These are phyloP conservation scores for Sphecodes monilicornis DNA, from an alignment of 2,888 invertebrate genomes.

Conservation along the genomic window DNA sequence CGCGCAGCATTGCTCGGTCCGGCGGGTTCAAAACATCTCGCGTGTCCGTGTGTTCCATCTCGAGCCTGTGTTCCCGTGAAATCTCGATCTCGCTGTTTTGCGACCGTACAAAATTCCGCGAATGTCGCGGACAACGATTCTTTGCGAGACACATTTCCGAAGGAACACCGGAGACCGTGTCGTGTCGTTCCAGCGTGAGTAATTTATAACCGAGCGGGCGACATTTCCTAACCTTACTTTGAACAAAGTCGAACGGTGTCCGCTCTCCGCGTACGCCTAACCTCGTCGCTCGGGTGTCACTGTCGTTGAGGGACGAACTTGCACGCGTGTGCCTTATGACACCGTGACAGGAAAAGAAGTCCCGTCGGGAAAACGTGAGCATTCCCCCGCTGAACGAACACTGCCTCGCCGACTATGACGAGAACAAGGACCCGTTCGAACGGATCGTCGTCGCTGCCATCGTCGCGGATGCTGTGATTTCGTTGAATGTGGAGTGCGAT, in stretches of 20 bases:
- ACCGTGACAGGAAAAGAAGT: conserved; percentile 18
- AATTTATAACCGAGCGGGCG: not conserved
- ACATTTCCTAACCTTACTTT: conserved; percentile 48
- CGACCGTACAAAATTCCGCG: conserved; percentile 31
- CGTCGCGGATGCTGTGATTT: conserved; percentile 59
- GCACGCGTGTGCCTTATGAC: conserved; percentile 27
- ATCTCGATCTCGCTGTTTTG: not conserved
- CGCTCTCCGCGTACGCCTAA: conserved; percentile 31
- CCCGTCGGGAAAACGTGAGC: conserved; percentile 15
- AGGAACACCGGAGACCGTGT: not conserved
- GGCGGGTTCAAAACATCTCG: conserved; percentile 45
- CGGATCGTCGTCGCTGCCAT: conserved; percentile 57
- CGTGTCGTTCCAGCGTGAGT: conserved; percentile 21
- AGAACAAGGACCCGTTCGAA: conserved; percentile 70
- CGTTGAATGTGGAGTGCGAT: conserved; percentile 84
- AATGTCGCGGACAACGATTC: conserved; percentile 2
- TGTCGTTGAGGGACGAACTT: not conserved
- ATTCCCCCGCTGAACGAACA: not conserved
- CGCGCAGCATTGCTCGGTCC: conserved; percentile 40
- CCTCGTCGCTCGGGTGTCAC: conserved; percentile 14
- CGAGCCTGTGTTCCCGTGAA: conserved; percentile 1
- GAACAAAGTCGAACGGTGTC: not conserved
- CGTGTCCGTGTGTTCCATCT: conserved; percentile 1
- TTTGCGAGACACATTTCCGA: not conserved
- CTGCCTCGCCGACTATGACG: conserved; percentile 67